Evolutionary conservation across 2,797 vertebrate species (phyloP), one percentile per base, ranked within the genome.

Genomic region (Heterohyrax brucei): DNA sequence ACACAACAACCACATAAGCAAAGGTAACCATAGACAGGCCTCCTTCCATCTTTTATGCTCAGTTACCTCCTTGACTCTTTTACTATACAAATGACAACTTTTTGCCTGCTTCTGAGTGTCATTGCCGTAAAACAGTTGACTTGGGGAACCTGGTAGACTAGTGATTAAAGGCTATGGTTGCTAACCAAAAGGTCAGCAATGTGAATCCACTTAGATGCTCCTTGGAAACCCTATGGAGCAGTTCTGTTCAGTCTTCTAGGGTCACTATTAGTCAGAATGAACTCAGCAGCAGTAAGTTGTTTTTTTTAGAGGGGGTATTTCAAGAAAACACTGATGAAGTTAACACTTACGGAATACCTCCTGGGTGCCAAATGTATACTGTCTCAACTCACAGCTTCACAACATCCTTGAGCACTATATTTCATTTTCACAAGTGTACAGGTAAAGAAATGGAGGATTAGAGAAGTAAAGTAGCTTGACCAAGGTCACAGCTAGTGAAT

Each of bases 381-480:
- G 85, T 93, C 53, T 96, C 53, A 78, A 78, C 56, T 93, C 53
- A 18, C 61, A 81, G 81, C 28, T 87, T 73, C 30, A 77, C 33
- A 68, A 44, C 53, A 18, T 68, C 85, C 39, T 30, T 24, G 7
- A 93, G 59, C 22, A 70, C 75, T 66, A 46, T 26, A 18, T 86
- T 95, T 96, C 84, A 19, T 73, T 92, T 93, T 87, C 83, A n/a
- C 14, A 90, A 59, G 26, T 83, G 95, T 94, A 73, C 22, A 87
- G 46, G 68, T 84, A 21, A 93, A 75, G 44, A 28, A 89, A 75
- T 70, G 22, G 66, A 89, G 64, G 77, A 68, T 91, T 87, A 59
- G 26, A 91, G 66, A 95, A 81, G 7, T 94, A 78, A 94, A 92
- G 44, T 81, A 95, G 48, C 18, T 89, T 87, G 21, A 14, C 53